Base-by-base conservation (phyloP, 2,113 vertebrate species). In the Corvus cornix region DNA sequence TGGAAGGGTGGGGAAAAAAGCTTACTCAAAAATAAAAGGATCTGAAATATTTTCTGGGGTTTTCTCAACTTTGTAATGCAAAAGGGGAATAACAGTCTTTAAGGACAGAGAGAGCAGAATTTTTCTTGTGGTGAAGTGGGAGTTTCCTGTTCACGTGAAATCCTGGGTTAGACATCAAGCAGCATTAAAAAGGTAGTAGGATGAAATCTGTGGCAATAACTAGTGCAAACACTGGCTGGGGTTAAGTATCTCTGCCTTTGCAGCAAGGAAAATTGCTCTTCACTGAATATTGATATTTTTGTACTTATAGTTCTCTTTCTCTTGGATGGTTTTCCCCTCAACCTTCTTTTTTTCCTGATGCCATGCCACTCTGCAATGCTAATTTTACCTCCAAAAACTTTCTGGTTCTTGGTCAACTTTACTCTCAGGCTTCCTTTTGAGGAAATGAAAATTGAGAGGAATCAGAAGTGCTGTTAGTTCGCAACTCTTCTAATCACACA, bases 71-170 rank as follows among this genome's bases (percentile, higher is more conserved):
- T 88, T 67, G 60, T 52, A 63, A 51, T 31, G 60, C 30, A 26
- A 26, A 92, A 96, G 96, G 95, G 96, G 87, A 97, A 96, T 77
- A 92, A 95, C 87, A 72, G 16, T 30, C 19, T 88, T 63, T 67
- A 70, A 86, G 64, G 11, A 88, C 88, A 87, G 51, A 86, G 55
- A 73, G 55, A 21, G 35, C 0, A 49, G 95, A 81, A 92, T 81
- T 94, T 94, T 95, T 92, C 56, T 81, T 92, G 90, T 68, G 79
- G 83, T 68, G 31, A 81, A 56, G 27, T 51, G 63, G 90, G 85
- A 90, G 26, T 93, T 97, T 91, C 68, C 68, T 28, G 3, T 27
- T 49, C 87, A 44, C 1, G 5, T 81, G 75, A 91, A 94, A 53
- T 80, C 18, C 33, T 60, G 28, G 17, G 17, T 52, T 78, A 80